Evolutionary conservation across 1,140 invertebrate species (phyloP), one percentile per base, ranked within the genome.

Genomic region (Danaus melanippus): DNA sequence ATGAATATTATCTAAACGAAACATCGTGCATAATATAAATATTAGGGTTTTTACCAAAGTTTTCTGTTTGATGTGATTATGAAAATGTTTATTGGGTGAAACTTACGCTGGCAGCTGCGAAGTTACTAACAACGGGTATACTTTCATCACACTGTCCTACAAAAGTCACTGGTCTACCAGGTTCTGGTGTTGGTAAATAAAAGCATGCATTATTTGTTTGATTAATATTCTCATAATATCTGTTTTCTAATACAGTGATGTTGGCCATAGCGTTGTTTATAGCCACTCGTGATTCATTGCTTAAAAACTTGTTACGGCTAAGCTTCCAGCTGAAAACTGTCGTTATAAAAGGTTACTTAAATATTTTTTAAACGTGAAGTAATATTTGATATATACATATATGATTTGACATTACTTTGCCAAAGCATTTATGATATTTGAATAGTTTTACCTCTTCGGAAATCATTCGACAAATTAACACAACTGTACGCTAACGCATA

Each of bases 261-360:
- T 53, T 46, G 0, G 42, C 46, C 7, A 80, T 78, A 7, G 53
- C 55, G 10, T 60, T 56, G 47, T 75, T 68, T 8, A 84, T 84
- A 0, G 67, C 58, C 4, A 39, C 4, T 4, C 2, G 21, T 32
- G 21, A 32, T 32, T 32, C 21, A 32, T 32, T 32, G 21, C 21
- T 32, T 32, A 32, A 71, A 61, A 7, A 85, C 50, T 12, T 62
- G 17, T 12, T 58, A 69, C 6, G 59, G 50, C 79, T 81, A 0
- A 83, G 64, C 49, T 84, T 84, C 82, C 82, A 83, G 50, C 76
- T 79, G 59, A 66, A 80, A 3, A 84, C 79, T 84, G 60, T 21
- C 2, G 21, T 32, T 32, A 32, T 32, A 32, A 32, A 2, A 32
- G 21, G 2, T 32, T 32, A 32, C 21, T 32, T 32, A 32, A 32